Conservation (phyloP, 2,888 invertebrate species). For the Caenorhabditis wallacei region DNA sequence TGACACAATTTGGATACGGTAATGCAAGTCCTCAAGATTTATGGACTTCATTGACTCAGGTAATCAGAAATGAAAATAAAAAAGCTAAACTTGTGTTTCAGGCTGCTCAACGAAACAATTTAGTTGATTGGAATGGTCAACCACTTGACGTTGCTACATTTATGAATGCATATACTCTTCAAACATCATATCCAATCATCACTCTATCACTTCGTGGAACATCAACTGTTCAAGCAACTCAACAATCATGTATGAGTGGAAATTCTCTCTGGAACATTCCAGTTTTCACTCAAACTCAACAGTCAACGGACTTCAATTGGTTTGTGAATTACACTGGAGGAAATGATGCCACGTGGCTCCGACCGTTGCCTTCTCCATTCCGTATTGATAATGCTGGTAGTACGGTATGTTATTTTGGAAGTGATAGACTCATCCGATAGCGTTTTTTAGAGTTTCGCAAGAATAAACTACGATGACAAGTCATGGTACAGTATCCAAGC, state of each 20-base stretch:
- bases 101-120: conserved; percentile 36
- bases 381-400: conserved; percentile 59
- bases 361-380: conserved; percentile 29
- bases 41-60: conserved; percentile 39
- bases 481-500: conserved; percentile 56
- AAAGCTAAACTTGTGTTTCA: background rate
- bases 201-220: conserved; percentile 35
- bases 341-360: conserved; percentile 39
- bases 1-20: conserved; percentile 18
- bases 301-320: conserved; percentile 47
- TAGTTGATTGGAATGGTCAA: conserved; percentile 69
- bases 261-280: conserved; percentile 54
- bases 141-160: conserved; percentile 53
- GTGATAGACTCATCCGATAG: background rate
- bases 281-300: conserved; percentile 46
- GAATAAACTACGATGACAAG: conserved; percentile 62
- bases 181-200: conserved; percentile 63
- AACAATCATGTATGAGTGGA: conserved; percentile 49
- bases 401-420: conserved; percentile 26
- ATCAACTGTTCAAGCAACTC: conserved; percentile 29
- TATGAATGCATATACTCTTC: conserved; percentile 66
- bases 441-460: conserved; percentile 44
- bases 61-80: background rate
- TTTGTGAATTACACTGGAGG: conserved; percentile 41
- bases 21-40: conserved; percentile 52